phyloP scores from a whole-genome alignment of 2,888 invertebrate genomes.

The Cheiracanthium punctorium region DNA sequence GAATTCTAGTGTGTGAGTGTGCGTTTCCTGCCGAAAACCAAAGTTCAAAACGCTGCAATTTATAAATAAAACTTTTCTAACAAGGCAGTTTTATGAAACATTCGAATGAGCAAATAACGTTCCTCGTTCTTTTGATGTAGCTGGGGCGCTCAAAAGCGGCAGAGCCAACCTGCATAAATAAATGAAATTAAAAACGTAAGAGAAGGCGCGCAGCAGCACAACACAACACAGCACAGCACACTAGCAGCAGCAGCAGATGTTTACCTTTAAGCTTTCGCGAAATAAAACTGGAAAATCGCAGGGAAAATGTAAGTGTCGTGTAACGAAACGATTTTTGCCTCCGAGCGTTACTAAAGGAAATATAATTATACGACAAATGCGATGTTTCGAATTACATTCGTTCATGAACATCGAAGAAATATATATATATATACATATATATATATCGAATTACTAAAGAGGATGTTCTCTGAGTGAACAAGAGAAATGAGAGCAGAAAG shows the following conservation, averaged over 20 bases:
- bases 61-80: conserved; percentile 56
- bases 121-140: background rate
- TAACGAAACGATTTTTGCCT: conserved; percentile 62
- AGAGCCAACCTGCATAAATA: conserved; percentile 9
- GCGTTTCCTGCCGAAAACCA: background rate
- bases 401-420: conserved; percentile 53
- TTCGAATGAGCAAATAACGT: conserved; percentile 43
- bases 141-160: background rate
- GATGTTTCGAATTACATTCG: conserved; percentile 63
- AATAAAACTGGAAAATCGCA: conserved; percentile 46
- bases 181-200: conserved; percentile 27
- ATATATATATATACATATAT: too few species aligned
- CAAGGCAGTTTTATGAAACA: conserved; percentile 52
- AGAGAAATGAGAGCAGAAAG: background rate
- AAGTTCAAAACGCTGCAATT: conserved; percentile 42
- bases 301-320: conserved; percentile 43
- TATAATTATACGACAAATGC: conserved; percentile 67
- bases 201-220: too few species aligned
- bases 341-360: conserved; percentile 44
- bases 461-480: conserved; percentile 13
- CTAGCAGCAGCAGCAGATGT: background rate
- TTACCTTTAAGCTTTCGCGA: conserved; percentile 14
- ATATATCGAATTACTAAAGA: conserved; percentile 64
- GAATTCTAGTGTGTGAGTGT: too few species aligned
- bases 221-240: too few species aligned